A percentile compares a stretch with the other conserved stretches of the same genome.
These are phyloP conservation scores for Clitarchus hookeri DNA, from an alignment of 2,888 invertebrate species.

Conservation along the genomic window DNA sequence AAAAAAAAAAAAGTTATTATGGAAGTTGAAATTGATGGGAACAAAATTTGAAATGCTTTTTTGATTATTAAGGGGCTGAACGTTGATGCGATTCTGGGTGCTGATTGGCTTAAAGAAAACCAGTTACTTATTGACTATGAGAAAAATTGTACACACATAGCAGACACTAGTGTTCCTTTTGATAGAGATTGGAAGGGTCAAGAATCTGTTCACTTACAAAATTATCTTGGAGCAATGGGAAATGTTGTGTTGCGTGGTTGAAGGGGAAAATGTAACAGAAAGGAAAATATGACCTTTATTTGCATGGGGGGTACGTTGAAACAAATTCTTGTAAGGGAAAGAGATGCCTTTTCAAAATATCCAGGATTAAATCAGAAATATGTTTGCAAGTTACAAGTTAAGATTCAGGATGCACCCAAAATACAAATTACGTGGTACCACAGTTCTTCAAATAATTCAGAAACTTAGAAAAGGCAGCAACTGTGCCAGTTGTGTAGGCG, in stretches of 20 bases:
- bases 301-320: background rate
- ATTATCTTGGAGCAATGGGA: background rate
- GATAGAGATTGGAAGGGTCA: background rate
- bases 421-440: no score
- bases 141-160: background rate
- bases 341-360: background rate
- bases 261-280: background rate
- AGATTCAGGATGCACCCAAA: constrained; percentile 35
- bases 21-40: no score
- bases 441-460: no score
- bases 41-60: no score
- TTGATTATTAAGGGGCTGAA: no score
- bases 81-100: no score
- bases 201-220: background rate
- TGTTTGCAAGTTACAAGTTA: constrained; percentile 40
- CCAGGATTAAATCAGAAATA: background rate
- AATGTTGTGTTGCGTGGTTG: background rate
- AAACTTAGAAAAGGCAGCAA: no score
- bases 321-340: background rate
- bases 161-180: background rate
- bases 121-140: background rate
- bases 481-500: no score
- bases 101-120: background rate
- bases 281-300: background rate
- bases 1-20: no score